Percentiles rank a stretch among this genome's conserved stretches.
Conservation (phyloP, 2,888 invertebrate species). For the Calephelis perditalis region DNA sequence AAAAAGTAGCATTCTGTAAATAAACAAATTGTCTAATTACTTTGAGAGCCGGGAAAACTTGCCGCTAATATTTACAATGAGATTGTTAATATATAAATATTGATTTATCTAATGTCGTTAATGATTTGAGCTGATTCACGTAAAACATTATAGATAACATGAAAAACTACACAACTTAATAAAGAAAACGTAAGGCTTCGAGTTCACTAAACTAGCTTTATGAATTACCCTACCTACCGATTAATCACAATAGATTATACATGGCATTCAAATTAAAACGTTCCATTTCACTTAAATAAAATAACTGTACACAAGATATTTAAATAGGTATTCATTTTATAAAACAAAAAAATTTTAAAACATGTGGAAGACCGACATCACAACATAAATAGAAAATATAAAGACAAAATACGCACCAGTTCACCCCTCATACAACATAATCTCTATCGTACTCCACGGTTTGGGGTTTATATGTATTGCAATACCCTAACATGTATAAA, state of each 20-base stretch:
- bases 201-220: conserved; percentile 32
- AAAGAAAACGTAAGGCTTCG: conserved; percentile 32
- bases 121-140: conserved; percentile 68
- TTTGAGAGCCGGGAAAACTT: conserved; percentile 77
- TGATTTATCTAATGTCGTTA: conserved; percentile 73
- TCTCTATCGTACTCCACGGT: conserved; percentile 16
- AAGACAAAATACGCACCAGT: conserved; percentile 57
- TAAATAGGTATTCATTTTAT: conserved; percentile 59
- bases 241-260: conserved; percentile 40
- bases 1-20: conserved; percentile 60
- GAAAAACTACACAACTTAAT: conserved; percentile 37
- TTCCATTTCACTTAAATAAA: conserved; percentile 45
- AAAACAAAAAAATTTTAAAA: conserved; percentile 47
- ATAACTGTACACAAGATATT: conserved; percentile 59
- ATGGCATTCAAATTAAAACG: conserved; percentile 46
- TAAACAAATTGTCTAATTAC: conserved; percentile 64
- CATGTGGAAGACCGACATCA: conserved; percentile 75
- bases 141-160: conserved; percentile 39
- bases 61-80: conserved; percentile 73
- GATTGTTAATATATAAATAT: conserved; percentile 68
- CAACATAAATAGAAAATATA: conserved; percentile 72
- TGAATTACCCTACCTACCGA: conserved; percentile 35
- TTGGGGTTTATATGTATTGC: conserved; percentile 10
- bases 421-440: conserved; percentile 15
- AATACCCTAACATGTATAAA: conserved; percentile 8